phyloP scores from a whole-genome alignment of 1,140 invertebrate species.

The Temnothorax nylanderi region DNA sequence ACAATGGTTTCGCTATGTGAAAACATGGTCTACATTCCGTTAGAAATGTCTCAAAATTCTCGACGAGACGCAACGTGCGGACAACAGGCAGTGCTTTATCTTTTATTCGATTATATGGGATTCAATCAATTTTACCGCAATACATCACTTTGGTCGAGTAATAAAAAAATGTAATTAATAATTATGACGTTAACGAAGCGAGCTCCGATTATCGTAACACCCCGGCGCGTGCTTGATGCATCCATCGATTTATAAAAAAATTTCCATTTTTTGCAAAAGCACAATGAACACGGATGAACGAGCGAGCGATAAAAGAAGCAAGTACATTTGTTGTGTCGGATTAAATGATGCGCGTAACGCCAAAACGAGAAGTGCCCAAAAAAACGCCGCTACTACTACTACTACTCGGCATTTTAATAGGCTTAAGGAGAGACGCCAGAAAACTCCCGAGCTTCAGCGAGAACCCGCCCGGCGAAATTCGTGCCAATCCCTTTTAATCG shows the following conservation, averaged over 20 bases:
- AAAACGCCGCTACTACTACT: background rate
- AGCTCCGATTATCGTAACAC: background rate
- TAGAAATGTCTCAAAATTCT: background rate
- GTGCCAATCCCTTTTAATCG: conserved; percentile 48
- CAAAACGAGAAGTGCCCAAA: background rate
- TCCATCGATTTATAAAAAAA: background rate
- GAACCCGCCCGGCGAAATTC: conserved; percentile 21
- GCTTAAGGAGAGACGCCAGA: conserved; percentile 5
- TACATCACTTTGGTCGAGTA: background rate
- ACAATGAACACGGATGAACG: background rate
- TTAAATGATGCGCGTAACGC: background rate
- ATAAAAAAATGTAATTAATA: conserved; percentile 5
- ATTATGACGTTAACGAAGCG: background rate
- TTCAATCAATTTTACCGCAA: background rate
- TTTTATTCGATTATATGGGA: background rate
- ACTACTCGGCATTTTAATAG: background rate
- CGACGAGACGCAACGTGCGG: background rate
- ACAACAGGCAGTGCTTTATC: background rate
- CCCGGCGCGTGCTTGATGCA: background rate
- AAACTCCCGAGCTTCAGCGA: background rate
- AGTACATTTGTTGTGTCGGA: background rate
- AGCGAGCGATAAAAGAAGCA: background rate
- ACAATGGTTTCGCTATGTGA: background rate
- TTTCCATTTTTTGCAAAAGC: background rate
- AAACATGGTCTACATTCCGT: background rate